Evolutionary conservation across 2,113 vertebrate species (phyloP).

Genomic region (Albula glossodonta): DNA sequence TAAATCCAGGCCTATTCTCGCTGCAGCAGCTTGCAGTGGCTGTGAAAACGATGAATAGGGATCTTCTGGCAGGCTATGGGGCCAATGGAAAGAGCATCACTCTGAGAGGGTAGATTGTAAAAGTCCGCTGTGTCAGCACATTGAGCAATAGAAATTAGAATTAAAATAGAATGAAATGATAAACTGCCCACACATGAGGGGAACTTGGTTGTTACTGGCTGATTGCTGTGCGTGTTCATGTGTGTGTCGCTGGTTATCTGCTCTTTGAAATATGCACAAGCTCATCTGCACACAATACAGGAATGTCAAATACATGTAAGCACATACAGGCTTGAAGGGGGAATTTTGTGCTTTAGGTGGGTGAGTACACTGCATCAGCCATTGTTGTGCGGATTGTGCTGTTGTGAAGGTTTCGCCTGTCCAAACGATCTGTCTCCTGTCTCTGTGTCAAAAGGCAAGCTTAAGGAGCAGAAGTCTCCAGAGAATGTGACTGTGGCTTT

Average conservation of each 20-base stretch:
- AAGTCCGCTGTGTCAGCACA: not conserved
- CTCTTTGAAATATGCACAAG: not conserved
- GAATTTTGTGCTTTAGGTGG: not conserved
- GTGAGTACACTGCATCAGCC: not conserved
- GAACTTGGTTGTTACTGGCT: not conserved
- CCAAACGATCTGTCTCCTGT: not conserved
- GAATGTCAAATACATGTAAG: not conserved
- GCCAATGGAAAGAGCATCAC: not conserved
- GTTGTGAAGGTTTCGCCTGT: not conserved
- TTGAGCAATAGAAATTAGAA: not conserved
- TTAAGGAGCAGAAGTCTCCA: constrained; percentile 26
- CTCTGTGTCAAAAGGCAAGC: not conserved
- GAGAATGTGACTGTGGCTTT: constrained; percentile 2
- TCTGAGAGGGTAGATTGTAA: not conserved
- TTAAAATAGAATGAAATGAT: not conserved
- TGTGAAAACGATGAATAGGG: not conserved
- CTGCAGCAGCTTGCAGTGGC: not conserved
- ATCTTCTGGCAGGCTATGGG: no score
- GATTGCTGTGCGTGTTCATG: not conserved
- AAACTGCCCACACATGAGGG: not conserved
- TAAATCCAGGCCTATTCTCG: not conserved
- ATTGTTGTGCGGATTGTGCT: not conserved
- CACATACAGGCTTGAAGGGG: no score
- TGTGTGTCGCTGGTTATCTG: not conserved
- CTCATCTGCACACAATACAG: not conserved